Evolutionary conservation across 2,888 invertebrate genomes (phyloP), one percentile per base, ranked within the genome.

Genomic region (Eumacrocentrus americanus): DNA sequence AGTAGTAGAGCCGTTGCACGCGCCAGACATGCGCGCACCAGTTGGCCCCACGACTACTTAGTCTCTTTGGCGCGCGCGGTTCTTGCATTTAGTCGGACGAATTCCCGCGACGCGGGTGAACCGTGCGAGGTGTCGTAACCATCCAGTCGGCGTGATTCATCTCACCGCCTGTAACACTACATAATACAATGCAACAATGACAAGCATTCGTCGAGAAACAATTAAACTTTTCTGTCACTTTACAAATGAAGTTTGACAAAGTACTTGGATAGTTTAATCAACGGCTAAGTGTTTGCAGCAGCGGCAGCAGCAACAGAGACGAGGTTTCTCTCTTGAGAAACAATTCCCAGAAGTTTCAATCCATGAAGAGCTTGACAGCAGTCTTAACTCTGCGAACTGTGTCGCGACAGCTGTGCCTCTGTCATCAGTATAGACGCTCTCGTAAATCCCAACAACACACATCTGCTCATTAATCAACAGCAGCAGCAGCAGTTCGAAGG

Each of bases 21-120:
- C 73, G 72, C 71, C 72, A 68, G 75, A 70, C 75, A 73, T 73
- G 74, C 75, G 74, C 75, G 62, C 58, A 58, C 50, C 42, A 66
- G 18, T 37, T 23, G 20, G 38, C 22, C 23, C 61, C 29, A 23
- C 35, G 37, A 58, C 57, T 46, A 60, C 62, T 65, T 55, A 58
- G 55, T 57, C 53, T 44, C 66, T 67, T 73, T 69, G 42, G 48
- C 55, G 55, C 37, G 60, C 60, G 55, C 50, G 55, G 29, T 60
- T 40, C 54, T 25, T 34, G 70, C 73, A 74, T 74, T 75, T 66
- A 61, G 70, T 72, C 71, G 70, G 72, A 72, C 69, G n/a, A n/a
- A n/a, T n/a, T n/a, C n/a, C n/a, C n/a, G 63, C 68, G 56, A 62
- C 69, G 64, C 70, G 69, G 69, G 35, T 42, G 50, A 54, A 25